Conservation (phyloP, 2,113 vertebrate genomes). For the Cebidichthys violaceus region DNA sequence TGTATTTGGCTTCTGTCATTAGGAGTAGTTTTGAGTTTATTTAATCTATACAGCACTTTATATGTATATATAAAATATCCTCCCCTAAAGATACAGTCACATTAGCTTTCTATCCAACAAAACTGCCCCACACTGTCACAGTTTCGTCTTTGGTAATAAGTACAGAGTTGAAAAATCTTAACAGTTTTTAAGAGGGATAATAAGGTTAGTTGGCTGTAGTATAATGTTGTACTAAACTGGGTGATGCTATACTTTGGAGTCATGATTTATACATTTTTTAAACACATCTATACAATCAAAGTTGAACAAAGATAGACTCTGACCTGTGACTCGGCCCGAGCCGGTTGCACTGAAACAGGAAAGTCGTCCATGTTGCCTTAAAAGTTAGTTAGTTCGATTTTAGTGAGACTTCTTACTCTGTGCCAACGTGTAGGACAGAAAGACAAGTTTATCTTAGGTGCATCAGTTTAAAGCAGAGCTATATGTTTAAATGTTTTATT, state of each 20-base stretch:
- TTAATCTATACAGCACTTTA: too few species aligned
- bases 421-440: too few species aligned
- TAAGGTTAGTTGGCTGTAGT: background rate
- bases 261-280: background rate
- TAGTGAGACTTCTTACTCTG: background rate
- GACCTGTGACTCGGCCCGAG: background rate
- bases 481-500: background rate
- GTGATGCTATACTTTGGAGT: background rate
- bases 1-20: background rate
- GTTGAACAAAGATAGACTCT: background rate
- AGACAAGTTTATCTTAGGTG: background rate
- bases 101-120: too few species aligned
- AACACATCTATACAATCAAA: background rate
- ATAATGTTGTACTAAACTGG: background rate
- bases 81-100: too few species aligned
- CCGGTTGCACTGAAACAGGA: too few species aligned
- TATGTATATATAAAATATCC: too few species aligned
- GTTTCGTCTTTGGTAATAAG: too few species aligned
- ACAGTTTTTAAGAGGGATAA: too few species aligned
- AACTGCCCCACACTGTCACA: too few species aligned
- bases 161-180: too few species aligned
- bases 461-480: background rate
- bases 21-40: too few species aligned
- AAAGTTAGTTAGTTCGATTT: background rate
- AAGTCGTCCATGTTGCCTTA: too few species aligned